Base-by-base conservation (phyloP, 2,113 vertebrate genomes). In the Accipiter virgatus region DNA sequence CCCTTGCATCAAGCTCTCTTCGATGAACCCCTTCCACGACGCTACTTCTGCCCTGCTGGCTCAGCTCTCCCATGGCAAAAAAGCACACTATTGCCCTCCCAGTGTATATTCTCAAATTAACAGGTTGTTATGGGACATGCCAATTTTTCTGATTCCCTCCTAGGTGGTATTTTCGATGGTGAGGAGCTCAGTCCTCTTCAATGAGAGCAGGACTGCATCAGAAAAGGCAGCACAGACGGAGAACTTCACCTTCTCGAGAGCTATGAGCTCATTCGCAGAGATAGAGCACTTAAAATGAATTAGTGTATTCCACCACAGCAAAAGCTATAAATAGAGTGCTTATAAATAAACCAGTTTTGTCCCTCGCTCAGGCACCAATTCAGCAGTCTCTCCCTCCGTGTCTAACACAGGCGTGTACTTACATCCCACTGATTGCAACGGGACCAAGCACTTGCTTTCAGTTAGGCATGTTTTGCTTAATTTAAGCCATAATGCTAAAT, bases 331-430 rank as follows among this genome's bases (percentile, higher is more conserved):
- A 96, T 96, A 97, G 95, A 82, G 66, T 36, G 58, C 94, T 95
- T 97, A 96, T 95, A 97, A 97, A 97, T 97, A 97, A 95, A 96
- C 81, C 79, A 93, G 93, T 94, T 96, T 95, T 89, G 81, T 96
- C 93, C 86, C 95, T 95, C 1, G 0, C 94, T 94, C 85, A 95
- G 91, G 87, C 97, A 96, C 59, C 62, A 86, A 70, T 88, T 97
- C 94, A 95, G 91, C 91, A 95, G 59, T 55, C 93, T 95, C 66
- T 92, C 42, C 85, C 59, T 91, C 74, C 0, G 2, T 84, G 90
- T 73, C 95, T 94, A 82, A 72, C 58, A 53, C 40, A 87, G 73
- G n/a, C 74, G 1, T 1, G 4, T 47, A 72, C 81, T 96, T 79
- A 79, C 40, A 88, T 90, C 86, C 58, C 71, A 12, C 84, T 93